Evolutionary conservation across 2,797 vertebrate genomes (phyloP).

Genomic region (Halcyon smyrnensis): DNA sequence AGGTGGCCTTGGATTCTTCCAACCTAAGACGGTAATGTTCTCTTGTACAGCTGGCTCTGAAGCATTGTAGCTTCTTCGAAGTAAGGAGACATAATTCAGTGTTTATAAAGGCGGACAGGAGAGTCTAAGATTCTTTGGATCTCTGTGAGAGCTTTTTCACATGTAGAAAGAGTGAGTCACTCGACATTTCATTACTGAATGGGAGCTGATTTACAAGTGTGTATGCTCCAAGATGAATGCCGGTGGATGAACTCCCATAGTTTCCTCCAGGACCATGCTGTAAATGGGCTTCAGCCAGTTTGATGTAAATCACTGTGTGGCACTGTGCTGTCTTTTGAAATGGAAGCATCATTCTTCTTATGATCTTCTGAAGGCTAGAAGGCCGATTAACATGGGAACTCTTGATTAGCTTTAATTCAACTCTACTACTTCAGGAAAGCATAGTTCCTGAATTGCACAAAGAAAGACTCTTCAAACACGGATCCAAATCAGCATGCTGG

Average conservation of each 20-base stretch:
- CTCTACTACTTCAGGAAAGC: conserved; percentile 6
- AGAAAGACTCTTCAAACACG: conserved; percentile 20
- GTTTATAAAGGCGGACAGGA: conserved; percentile 31
- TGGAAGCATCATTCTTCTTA: conserved; percentile 37
- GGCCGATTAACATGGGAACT: conserved; percentile 33
- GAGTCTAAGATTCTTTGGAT: conserved; percentile 36
- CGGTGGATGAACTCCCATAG: not conserved
- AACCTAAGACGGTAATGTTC: not conserved
- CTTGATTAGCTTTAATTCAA: conserved; percentile 60
- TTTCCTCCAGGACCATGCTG: conserved; percentile 24
- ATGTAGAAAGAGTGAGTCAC: conserved; percentile 50
- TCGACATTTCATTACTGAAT: conserved; percentile 49
- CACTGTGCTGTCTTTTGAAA: conserved; percentile 43
- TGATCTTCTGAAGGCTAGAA: conserved; percentile 34
- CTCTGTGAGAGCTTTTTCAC: conserved; percentile 46
- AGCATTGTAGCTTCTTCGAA: not conserved
- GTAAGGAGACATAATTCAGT: conserved; percentile 14
- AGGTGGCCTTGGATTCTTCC: not conserved
- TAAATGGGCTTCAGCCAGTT: conserved; percentile 45
- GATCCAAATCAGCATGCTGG: not conserved
- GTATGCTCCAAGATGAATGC: conserved; percentile 1
- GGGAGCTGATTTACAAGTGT: conserved; percentile 54
- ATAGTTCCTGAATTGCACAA: conserved; percentile 37
- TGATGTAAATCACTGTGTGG: not conserved
- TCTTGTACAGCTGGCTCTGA: conserved; percentile 1